phyloP scores from a whole-genome alignment of 53 echinoderm and acorn worm species.

The Holothuria leucospilota region DNA sequence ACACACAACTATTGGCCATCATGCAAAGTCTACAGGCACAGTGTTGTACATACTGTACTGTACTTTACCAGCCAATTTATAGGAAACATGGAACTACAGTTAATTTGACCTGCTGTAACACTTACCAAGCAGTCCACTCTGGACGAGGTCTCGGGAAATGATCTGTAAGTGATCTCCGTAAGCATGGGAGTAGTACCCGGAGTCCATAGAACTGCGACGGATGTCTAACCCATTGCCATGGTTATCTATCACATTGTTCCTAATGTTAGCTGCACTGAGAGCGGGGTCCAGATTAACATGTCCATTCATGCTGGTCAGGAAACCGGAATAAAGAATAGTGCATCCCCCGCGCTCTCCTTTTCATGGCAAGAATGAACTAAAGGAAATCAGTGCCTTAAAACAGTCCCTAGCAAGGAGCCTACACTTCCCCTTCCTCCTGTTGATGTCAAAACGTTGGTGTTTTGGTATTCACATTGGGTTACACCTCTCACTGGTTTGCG shows the following conservation, averaged over 20 bases:
- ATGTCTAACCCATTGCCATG: constrained; percentile 38
- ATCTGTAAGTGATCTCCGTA: constrained; percentile 6
- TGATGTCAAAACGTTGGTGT: no score
- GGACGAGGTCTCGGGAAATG: constrained; percentile 7
- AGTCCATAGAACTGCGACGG: constrained; percentile 17
- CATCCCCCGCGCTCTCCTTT: constrained; percentile 15
- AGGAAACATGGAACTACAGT: no score
- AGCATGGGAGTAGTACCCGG: background rate
- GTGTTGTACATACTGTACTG: no score
- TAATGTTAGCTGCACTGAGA: constrained; percentile 20
- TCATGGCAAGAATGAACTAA: constrained; percentile 26
- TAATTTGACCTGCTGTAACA: background rate
- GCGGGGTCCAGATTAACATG: constrained; percentile 26
- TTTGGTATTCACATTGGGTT: no score
- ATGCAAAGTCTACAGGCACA: no score
- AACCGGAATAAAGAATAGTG: constrained; percentile 29
- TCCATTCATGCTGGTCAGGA: constrained; percentile 28
- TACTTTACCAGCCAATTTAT: no score
- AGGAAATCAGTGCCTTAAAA: no score
- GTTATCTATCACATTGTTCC: constrained; percentile 30
- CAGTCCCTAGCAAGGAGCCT: no score
- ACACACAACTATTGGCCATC: no score
- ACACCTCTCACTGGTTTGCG: no score
- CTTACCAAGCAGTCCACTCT: constrained; percentile 17
- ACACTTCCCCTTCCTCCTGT: no score